These are phyloP conservation scores for Drosophila mercatorum DNA, from an alignment of 2,888 invertebrate genomes.

Conservation along the genomic window DNA sequence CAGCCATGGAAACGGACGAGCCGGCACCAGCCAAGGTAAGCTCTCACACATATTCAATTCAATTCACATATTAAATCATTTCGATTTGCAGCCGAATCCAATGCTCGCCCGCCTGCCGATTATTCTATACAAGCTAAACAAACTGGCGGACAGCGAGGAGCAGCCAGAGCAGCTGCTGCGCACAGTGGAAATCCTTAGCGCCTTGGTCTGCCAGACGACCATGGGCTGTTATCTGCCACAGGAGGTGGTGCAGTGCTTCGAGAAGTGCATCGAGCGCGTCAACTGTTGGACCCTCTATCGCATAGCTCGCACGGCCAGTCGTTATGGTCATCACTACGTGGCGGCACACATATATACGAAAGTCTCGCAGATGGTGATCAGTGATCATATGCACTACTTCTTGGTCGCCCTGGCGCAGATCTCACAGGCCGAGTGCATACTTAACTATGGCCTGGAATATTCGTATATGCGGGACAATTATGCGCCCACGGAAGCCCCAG, in stretches of 20 bases:
- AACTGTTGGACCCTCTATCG: slow-evolving; percentile 94
- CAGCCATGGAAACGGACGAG: slow-evolving; percentile 76
- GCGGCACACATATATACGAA: slow-evolving; percentile 88
- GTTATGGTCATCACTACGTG: slow-evolving; percentile 92
- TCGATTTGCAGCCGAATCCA: slow-evolving; percentile 66
- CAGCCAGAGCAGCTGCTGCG: slow-evolving; percentile 83
- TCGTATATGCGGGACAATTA: slow-evolving; percentile 83
- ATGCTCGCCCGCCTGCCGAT: slow-evolving; percentile 80
- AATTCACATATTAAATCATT: too few species aligned
- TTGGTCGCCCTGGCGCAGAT: slow-evolving; percentile 91
- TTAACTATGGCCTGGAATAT: slow-evolving; percentile 86
- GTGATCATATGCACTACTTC: slow-evolving; percentile 96
- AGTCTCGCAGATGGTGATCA: slow-evolving; percentile 90
- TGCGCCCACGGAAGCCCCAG: slow-evolving; percentile 63
- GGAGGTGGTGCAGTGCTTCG: slow-evolving; percentile 86
- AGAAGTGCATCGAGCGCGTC: slow-evolving; percentile 86
- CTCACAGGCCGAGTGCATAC: slow-evolving; percentile 89
- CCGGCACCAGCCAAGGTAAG: slow-evolving; percentile 45
- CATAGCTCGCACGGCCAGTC: slow-evolving; percentile 93
- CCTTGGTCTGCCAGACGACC: slow-evolving; percentile 92
- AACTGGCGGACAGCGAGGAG: slow-evolving; percentile 73
- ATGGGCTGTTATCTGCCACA: slow-evolving; percentile 89
- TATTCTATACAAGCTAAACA: slow-evolving; percentile 82
- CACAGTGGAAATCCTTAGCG: slow-evolving; percentile 91
- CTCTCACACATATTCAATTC: neutral